Percentiles rank a stretch among this genome's conserved stretches.
Conservation (phyloP, 2,797 vertebrate genomes). For the Lepilemur septentrionalis region DNA sequence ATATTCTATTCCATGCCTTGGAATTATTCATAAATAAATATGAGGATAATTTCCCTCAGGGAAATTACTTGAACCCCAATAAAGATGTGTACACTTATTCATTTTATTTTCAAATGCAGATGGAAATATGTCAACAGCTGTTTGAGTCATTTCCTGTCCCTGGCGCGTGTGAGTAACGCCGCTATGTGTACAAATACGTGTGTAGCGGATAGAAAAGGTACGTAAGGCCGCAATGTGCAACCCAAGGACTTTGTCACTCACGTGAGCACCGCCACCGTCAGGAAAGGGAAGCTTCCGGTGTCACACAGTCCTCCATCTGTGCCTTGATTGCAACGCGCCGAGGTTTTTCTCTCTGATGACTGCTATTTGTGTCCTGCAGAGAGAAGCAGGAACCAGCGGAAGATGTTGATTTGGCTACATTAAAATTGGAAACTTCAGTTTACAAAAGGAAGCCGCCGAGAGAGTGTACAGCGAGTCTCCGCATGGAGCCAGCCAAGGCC, state of each 20-base stretch:
- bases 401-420: not conserved
- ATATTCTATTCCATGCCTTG: not conserved
- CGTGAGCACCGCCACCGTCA: not conserved
- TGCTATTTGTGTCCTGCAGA: not conserved
- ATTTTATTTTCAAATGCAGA: not conserved
- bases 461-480: fast-evolving
- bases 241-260: not conserved
- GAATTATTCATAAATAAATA: not conserved
- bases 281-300: not conserved
- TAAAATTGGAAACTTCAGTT: not conserved
- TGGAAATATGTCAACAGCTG: not conserved
- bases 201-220: not conserved
- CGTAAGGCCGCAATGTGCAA: not conserved
- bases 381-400: not conserved
- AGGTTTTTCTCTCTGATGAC: not conserved
- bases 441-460: not conserved
- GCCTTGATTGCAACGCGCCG: fast-evolving
- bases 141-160: not conserved
- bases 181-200: not conserved
- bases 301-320: fast-evolving
- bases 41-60: not conserved
- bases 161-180: too few relatives aligned
- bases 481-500: not conserved
- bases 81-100: too few relatives aligned
- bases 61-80: not conserved